A percentile compares a stretch with the other conserved stretches of the same genome.
Evolutionary conservation across 1,140 invertebrate genomes (phyloP).

Genomic region (Lasioglossum albipes): DNA sequence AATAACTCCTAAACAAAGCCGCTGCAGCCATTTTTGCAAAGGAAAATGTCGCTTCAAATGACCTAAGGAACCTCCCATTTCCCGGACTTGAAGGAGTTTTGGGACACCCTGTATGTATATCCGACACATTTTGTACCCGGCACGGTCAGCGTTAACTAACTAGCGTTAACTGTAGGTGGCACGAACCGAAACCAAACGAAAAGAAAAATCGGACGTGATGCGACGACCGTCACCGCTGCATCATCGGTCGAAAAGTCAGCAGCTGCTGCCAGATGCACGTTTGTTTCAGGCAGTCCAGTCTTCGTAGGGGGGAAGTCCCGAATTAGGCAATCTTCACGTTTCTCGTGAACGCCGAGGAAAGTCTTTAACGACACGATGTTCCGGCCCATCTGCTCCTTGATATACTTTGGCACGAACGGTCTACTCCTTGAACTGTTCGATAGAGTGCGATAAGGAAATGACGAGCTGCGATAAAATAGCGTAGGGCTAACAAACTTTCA

Average conservation of each 20-base stretch:
- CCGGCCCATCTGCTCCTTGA: slow-evolving; percentile 17
- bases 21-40: no score
- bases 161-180: no score
- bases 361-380: background rate
- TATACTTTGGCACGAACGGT: background rate
- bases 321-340: slow-evolving; percentile 39
- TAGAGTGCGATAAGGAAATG: no score
- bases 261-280: slow-evolving; percentile 68
- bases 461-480: background rate
- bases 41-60: no score
- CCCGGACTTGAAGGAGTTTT: no score
- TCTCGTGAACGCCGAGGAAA: slow-evolving; percentile 3
- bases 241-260: slow-evolving; percentile 49
- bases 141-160: no score
- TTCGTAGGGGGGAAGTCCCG: slow-evolving; percentile 55
- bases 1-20: no score
- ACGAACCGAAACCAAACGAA: background rate
- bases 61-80: no score
- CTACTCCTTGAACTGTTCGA: no score
- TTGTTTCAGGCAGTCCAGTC: slow-evolving; percentile 54
- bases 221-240: slow-evolving; percentile 1
- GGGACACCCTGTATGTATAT: no score
- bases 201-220: background rate
- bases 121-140: no score
- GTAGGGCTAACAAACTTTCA: background rate